Conservation (phyloP, 2,888 invertebrate species). For the Napeogenes inachia region DNA sequence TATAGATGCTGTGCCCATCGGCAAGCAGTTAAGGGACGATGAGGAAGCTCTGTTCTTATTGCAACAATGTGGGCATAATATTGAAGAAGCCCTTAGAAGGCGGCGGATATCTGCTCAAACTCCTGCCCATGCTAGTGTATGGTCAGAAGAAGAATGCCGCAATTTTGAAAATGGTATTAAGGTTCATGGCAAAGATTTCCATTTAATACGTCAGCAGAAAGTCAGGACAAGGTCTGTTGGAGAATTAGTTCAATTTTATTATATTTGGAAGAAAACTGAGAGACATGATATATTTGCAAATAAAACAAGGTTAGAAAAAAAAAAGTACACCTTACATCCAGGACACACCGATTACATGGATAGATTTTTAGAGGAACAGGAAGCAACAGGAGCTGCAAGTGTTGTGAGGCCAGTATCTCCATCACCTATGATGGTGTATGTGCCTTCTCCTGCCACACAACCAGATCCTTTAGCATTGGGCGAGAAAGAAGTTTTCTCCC, state of each 20-base stretch:
- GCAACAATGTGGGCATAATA: slow-evolving; percentile 95
- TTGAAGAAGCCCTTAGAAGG: slow-evolving; percentile 93
- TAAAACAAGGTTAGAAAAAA: slow-evolving; percentile 92
- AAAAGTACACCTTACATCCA: slow-evolving; percentile 93
- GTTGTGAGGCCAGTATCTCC: slow-evolving; percentile 77
- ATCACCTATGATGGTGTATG: slow-evolving; percentile 78
- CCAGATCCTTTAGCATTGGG: slow-evolving; percentile 70
- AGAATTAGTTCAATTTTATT: slow-evolving; percentile 97
- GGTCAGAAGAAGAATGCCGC: slow-evolving; percentile 98
- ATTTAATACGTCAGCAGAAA: slow-evolving; percentile 94
- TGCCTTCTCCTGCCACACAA: slow-evolving; percentile 58
- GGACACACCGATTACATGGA: slow-evolving; percentile 97
- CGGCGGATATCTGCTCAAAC: slow-evolving; percentile 84
- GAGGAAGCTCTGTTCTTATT: slow-evolving; percentile 93
- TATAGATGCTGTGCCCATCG: slow-evolving; percentile 80
- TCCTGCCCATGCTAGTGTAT: slow-evolving; percentile 86
- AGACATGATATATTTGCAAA: slow-evolving; percentile 95
- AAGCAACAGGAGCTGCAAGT: slow-evolving; percentile 82
- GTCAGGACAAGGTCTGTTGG: slow-evolving; percentile 96
- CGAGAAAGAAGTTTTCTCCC: slow-evolving; percentile 72
- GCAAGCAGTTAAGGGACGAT: slow-evolving; percentile 89
- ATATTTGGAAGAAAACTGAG: slow-evolving; percentile 99
- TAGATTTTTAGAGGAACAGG: slow-evolving; percentile 92
- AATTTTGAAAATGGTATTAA: slow-evolving; percentile 97
- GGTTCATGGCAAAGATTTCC: slow-evolving; percentile 97